Conservation (phyloP, 92 coral and sea anemone species). For the Isaurus tuberculatus region DNA sequence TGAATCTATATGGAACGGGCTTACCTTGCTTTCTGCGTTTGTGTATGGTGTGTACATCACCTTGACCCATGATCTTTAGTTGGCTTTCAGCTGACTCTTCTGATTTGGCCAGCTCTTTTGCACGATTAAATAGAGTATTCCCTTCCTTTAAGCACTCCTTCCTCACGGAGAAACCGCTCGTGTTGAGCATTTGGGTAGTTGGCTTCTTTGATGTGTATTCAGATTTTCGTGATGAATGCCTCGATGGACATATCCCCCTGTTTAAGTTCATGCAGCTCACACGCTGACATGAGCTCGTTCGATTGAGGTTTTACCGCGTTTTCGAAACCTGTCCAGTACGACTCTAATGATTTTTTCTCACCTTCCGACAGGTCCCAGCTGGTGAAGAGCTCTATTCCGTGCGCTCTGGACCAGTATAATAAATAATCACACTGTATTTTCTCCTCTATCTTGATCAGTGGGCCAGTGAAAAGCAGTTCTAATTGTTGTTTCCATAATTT, state of each 20-base stretch:
- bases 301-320: background rate
- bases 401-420: too few species aligned
- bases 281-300: slow-evolving; percentile 49
- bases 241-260: too few species aligned
- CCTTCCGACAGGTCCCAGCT: slow-evolving; percentile 27
- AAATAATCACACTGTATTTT: background rate
- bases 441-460: background rate
- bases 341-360: background rate
- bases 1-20: background rate
- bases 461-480: too few species aligned
- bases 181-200: too few species aligned
- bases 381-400: background rate
- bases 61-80: too few species aligned
- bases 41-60: background rate
- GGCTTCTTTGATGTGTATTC: too few species aligned
- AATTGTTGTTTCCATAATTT: slow-evolving; percentile 23
- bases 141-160: slow-evolving; percentile 52
- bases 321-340: too few species aligned
- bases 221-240: too few species aligned
- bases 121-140: slow-evolving; percentile 26
- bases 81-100: slow-evolving; percentile 59
- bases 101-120: slow-evolving; percentile 41
- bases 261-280: too few species aligned
- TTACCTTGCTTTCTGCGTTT: slow-evolving; percentile 14
- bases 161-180: too few species aligned